Percentiles rank a stretch among this genome's conserved stretches.
Evolutionary conservation across 2,113 vertebrate species (phyloP).

Genomic region (Macquaria australasica): DNA sequence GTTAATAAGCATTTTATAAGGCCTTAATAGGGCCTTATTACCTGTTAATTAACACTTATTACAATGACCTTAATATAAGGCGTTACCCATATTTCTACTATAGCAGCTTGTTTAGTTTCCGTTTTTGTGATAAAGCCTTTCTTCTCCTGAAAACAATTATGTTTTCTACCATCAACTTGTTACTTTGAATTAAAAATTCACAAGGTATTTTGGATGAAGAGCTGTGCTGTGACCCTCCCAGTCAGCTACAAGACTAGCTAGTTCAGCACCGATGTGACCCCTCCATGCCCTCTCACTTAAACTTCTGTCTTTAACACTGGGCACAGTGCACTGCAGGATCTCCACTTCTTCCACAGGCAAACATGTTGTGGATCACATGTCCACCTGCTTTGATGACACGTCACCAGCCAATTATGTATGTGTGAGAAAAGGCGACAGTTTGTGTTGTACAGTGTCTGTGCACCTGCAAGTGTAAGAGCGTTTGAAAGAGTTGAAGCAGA

Average conservation of each 20-base stretch:
- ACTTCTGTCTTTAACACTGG: background rate
- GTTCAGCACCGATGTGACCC: background rate
- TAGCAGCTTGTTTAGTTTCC: background rate
- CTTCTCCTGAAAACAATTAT: background rate
- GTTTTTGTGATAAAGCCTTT: background rate
- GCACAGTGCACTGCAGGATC: background rate
- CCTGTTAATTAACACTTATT: no score
- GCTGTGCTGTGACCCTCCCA: background rate
- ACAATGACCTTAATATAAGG: no score
- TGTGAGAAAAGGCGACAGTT: background rate
- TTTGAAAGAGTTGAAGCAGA: constrained; percentile 5
- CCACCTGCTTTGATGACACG: background rate
- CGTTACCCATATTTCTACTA: background rate
- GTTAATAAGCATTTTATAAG: no score
- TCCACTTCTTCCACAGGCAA: background rate
- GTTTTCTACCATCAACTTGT: background rate
- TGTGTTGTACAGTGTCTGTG: background rate
- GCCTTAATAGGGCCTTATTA: no score
- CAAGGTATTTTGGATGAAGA: background rate
- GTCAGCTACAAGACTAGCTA: background rate
- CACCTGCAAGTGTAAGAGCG: background rate
- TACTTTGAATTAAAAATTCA: background rate
- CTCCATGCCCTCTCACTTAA: background rate
- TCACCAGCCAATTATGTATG: background rate
- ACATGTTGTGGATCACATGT: background rate